A percentile compares a stretch with the other conserved stretches of the same genome.
These are phyloP conservation scores for Phocoena phocoena DNA, from an alignment of 2,113 vertebrate species.

Conservation along the genomic window DNA sequence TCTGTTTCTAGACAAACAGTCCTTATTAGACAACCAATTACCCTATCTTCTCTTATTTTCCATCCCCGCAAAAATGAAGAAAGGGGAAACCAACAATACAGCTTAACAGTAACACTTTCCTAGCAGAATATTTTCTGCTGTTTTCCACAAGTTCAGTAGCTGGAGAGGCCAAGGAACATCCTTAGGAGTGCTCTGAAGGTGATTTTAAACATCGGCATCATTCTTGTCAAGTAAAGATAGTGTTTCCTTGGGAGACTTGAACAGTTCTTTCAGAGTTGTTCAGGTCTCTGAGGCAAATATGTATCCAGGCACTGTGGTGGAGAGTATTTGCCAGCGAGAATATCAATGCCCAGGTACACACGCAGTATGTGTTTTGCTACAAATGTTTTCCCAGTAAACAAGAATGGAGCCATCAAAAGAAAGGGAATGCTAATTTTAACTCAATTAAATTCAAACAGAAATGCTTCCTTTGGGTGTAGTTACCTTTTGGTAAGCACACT, in stretches of 20 bases:
- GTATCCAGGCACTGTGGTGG: slow-evolving; percentile 41
- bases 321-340: slow-evolving; percentile 71
- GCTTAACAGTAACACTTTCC: not conserved
- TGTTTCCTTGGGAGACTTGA: slow-evolving; percentile 48
- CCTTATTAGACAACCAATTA: not conserved
- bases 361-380: slow-evolving; percentile 60
- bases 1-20: slow-evolving; percentile 10
- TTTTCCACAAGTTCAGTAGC: not conserved
- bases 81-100: not conserved
- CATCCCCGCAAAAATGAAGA: not conserved
- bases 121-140: not conserved
- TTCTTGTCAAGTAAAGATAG: slow-evolving; percentile 51
- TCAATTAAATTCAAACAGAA: slow-evolving; percentile 78
- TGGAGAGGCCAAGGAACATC: not conserved
- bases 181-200: not conserved
- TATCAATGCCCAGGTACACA: slow-evolving; percentile 71
- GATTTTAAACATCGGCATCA: not conserved
- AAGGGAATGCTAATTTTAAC: slow-evolving; percentile 71
- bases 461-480: slow-evolving; percentile 69
- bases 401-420: slow-evolving; percentile 68
- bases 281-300: slow-evolving; percentile 75
- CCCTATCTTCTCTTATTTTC: not conserved
- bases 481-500: slow-evolving; percentile 62
- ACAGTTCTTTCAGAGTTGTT: slow-evolving; percentile 60
- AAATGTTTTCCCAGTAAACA: slow-evolving; percentile 80